phyloP scores from a whole-genome alignment of 2,888 invertebrate genomes.

The Desoria tigrina region DNA sequence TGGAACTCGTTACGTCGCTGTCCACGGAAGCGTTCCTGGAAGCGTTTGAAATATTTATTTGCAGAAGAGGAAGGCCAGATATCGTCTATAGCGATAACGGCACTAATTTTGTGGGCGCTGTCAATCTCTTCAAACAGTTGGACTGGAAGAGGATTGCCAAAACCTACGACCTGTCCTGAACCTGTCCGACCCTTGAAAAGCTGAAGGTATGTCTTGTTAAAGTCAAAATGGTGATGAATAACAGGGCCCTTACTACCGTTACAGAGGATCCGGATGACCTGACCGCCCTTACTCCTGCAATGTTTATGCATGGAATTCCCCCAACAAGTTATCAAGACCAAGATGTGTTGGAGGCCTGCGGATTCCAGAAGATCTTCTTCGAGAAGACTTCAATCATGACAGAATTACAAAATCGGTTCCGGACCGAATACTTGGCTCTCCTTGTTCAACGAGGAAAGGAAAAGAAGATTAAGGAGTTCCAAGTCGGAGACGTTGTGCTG shows the following conservation, averaged over 20 bases:
- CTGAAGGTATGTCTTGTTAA: neutral
- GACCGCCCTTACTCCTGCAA: neutral
- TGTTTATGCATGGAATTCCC: neutral
- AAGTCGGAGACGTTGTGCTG: too few species aligned
- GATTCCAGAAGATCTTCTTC: neutral
- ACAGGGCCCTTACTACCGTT: slow-evolving; percentile 3
- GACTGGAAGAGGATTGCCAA: slow-evolving; percentile 1
- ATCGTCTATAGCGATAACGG: too few species aligned
- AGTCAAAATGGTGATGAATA: neutral
- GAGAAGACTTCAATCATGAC: neutral
- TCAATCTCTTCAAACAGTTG: too few species aligned
- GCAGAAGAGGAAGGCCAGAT: neutral
- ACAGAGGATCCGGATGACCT: slow-evolving; percentile 9
- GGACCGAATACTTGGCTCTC: slow-evolving; percentile 5
- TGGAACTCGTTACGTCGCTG: neutral
- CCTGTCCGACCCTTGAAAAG: neutral
- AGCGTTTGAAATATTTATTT: neutral
- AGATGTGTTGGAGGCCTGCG: neutral
- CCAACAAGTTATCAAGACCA: neutral
- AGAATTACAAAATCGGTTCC: neutral
- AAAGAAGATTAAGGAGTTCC: neutral
- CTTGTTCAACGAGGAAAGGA: neutral
- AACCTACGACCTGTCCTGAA: neutral
- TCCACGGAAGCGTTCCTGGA: neutral
- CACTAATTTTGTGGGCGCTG: too few species aligned